Evolutionary conservation across 2,113 vertebrate species (phyloP), one percentile per base, ranked within the genome.

Genomic region (Halcyon malimbica): DNA sequence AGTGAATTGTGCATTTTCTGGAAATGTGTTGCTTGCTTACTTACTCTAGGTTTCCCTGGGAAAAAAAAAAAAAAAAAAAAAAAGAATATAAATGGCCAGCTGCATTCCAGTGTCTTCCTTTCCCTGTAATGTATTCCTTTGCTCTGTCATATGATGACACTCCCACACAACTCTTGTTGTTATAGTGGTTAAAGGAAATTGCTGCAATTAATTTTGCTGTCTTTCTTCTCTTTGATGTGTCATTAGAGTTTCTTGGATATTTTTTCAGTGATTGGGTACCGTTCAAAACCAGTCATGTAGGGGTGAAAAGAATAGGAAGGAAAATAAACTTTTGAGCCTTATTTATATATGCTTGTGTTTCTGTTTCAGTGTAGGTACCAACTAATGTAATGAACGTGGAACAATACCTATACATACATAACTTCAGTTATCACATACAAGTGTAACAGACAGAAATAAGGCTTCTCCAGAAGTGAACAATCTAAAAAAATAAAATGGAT

Each of bases 151-250:
- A 83, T 35, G 82, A 89, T 90, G 90, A 94, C 84, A 94, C 97
- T 98, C 98, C 98, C 95, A 97, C 97, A 95, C 85, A 95, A 63
- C 87, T 97, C 86, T 74, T 85, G 5, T 93, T 90, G 48, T 96
- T 97, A 79, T 83, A 95, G 90, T 92, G 83, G 91, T 94, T 96
- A 95, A 94, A 98, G 96, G 94, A 98, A 98, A 97, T 96, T 86
- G 63, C 94, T 95, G 95, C 82, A 97, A 97, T 98, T 98, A 98
- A 97, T 98, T 98, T 97, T 95, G 89, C 63, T 85, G 74, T 95
- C 77, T 97, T 60, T 96, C 95, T 82, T 92, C 89, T 89, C 96
- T 98, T 98, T 98, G 97, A 98, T 98, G 97, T 97, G 73, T 88
- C 71, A 62, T 94, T 92, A 48, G 69, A 77, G 70, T 96, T 91